Evolutionary conservation across 2,113 vertebrate genomes (phyloP).

Genomic region (Cisticola juncidis): DNA sequence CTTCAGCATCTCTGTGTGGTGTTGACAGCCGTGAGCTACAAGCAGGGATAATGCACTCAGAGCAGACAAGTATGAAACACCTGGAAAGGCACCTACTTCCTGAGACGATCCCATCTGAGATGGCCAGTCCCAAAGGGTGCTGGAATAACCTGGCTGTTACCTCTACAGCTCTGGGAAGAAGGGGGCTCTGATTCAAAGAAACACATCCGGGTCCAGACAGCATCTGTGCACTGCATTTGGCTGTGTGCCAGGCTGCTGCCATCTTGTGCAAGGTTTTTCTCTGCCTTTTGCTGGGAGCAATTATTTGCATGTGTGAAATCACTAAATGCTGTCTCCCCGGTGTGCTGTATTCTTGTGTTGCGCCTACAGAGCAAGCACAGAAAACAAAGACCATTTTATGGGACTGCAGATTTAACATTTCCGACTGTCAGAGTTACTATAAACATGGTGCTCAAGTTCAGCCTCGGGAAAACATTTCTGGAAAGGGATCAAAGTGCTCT

Average conservation of each 20-base stretch:
- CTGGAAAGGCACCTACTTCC: neutral
- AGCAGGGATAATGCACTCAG: neutral
- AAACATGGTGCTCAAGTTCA: neutral
- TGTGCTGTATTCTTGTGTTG: neutral
- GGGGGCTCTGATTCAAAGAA: neutral
- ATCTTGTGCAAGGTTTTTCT: neutral
- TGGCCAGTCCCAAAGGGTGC: neutral
- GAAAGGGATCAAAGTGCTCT: neutral
- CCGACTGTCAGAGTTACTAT: neutral
- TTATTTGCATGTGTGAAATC: neutral
- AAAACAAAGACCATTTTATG: neutral
- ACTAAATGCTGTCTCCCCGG: neutral
- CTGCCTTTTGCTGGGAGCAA: neutral
- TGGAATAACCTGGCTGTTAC: neutral
- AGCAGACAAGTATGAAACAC: neutral
- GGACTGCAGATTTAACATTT: neutral
- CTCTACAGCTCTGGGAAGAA: neutral
- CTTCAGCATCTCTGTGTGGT: neutral
- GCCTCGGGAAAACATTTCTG: neutral
- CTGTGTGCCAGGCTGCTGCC: neutral
- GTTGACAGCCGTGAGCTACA: neutral
- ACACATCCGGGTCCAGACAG: accelerated
- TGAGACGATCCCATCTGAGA: accelerated
- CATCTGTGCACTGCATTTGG: neutral
- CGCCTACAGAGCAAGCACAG: neutral